Conservation (phyloP, 2,113 vertebrate genomes). For the Cyphomyrus plagiostoma region DNA sequence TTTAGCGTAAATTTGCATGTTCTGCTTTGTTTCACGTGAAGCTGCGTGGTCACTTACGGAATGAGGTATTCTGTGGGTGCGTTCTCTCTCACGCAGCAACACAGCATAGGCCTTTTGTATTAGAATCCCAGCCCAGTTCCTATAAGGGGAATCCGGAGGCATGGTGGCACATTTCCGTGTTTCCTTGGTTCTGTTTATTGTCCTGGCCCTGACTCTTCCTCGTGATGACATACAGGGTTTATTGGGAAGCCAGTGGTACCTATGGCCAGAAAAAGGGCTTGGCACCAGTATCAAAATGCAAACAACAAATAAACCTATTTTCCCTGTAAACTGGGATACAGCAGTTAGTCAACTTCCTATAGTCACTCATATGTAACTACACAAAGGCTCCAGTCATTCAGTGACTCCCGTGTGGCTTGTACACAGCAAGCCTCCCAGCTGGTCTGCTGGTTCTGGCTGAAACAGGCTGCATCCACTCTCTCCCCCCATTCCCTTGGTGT, state of each 20-base stretch:
- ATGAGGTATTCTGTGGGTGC: neutral
- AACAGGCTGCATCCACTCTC: slow-evolving; percentile 34
- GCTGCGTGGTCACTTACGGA: neutral
- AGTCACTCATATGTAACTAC: slow-evolving; percentile 14
- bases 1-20: neutral
- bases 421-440: slow-evolving; percentile 40
- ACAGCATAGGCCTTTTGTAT: neutral
- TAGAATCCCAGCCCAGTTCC: neutral
- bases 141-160: neutral
- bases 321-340: neutral
- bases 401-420: slow-evolving; percentile 45
- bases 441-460: slow-evolving; percentile 42
- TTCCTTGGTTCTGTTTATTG: neutral
- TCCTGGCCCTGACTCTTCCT: neutral
- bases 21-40: neutral
- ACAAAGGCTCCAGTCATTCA: slow-evolving; percentile 42
- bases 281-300: neutral
- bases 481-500: slow-evolving; percentile 1
- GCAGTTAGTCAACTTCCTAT: neutral
- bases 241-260: neutral
- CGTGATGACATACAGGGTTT: neutral
- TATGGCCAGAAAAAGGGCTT: neutral
- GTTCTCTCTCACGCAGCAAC: neutral
- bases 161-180: neutral
- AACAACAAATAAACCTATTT: neutral